These are phyloP conservation scores for Agriopis marginaria DNA, from an alignment of 2,888 invertebrate species.

Conservation along the genomic window DNA sequence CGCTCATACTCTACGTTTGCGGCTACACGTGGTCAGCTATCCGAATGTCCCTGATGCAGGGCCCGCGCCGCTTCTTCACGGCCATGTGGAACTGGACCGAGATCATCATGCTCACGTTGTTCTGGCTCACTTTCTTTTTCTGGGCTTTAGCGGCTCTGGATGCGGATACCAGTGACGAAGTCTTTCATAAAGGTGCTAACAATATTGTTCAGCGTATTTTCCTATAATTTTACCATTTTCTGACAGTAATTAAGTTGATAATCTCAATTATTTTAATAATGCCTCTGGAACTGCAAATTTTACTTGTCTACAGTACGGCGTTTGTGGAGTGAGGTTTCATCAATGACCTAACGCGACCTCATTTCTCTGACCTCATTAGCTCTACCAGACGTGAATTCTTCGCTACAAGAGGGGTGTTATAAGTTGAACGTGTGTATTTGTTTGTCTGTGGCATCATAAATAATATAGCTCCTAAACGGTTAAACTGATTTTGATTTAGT, in stretches of 20 bases:
- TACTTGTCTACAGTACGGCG: no score
- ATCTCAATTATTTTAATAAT: no score
- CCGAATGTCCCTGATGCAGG: constrained; percentile 85
- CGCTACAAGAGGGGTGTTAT: no score
- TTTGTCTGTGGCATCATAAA: no score
- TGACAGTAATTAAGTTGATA: background rate
- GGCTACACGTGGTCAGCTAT: constrained; percentile 85
- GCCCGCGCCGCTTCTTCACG: constrained; percentile 84
- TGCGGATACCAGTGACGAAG: constrained; percentile 52
- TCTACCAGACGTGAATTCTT: no score
- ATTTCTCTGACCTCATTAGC: no score
- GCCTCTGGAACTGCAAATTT: no score
- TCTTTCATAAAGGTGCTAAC: constrained; percentile 35
- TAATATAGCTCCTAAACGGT: no score
- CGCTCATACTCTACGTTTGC: constrained; percentile 81
- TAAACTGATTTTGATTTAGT: no score
- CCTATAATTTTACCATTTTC: background rate
- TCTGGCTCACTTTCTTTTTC: constrained; percentile 86
- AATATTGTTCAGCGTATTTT: background rate
- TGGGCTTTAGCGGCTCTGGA: constrained; percentile 88
- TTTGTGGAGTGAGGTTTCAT: no score
- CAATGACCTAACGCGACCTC: no score
- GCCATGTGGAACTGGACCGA: constrained; percentile 89
- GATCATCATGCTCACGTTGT: constrained; percentile 85
- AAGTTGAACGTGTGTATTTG: no score